phyloP scores from a whole-genome alignment of 2,797 vertebrate species.

The Paramormyrops hopkinsi region DNA sequence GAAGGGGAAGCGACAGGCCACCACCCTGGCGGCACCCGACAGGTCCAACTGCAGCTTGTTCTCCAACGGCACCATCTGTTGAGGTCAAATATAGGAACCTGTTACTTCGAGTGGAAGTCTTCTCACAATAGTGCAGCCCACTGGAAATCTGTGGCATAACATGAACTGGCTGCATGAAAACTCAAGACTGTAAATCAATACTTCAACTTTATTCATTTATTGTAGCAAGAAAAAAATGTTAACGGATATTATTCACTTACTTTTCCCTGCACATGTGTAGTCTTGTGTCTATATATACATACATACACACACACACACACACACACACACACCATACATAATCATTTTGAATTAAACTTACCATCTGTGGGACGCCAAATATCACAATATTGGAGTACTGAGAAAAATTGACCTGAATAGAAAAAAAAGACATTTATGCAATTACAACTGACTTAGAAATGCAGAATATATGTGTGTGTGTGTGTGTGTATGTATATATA shows the following conservation, averaged over 20 bases:
- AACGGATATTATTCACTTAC: neutral
- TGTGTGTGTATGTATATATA: neutral
- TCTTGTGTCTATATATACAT: neutral
- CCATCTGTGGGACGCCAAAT: conserved; percentile 97
- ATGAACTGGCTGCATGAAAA: neutral
- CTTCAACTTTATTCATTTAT: neutral
- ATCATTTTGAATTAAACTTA: conserved; percentile 53
- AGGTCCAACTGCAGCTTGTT: conserved; percentile 79
- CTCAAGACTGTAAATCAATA: neutral
- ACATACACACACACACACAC: neutral
- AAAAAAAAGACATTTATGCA: conserved; percentile 13
- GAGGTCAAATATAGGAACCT: conserved; percentile 28
- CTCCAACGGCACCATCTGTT: conserved; percentile 83
- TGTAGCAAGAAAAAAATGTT: neutral
- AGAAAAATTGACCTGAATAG: conserved; percentile 78
- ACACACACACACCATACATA: neutral
- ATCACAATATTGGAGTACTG: conserved; percentile 81
- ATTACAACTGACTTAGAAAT: neutral
- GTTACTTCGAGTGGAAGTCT: neutral
- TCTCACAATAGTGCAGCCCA: neutral
- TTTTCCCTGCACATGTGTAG: neutral
- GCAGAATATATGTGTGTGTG: too few species aligned
- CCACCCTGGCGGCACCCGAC: conserved; percentile 64
- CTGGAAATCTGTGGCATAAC: neutral
- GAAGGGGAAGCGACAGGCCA: conserved; percentile 94